Conservation (phyloP, 2,797 vertebrate genomes). For the Coluber constrictor region DNA sequence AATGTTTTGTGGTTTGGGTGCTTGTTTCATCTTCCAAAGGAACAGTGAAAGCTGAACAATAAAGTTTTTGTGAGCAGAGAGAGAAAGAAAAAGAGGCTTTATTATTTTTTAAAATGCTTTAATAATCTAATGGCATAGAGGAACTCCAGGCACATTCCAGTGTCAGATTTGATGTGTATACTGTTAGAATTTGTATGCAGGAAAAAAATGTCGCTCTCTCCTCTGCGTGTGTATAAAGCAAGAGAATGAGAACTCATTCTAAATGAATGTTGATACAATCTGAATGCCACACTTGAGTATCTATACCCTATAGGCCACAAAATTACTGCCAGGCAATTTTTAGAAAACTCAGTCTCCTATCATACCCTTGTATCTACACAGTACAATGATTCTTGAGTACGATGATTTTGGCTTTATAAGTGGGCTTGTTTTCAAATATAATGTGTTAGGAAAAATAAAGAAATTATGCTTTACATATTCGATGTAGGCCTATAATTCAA, state of each 20-base stretch:
- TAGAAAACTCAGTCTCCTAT: neutral
- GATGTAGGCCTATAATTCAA: neutral
- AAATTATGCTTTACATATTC: neutral
- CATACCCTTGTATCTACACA: neutral
- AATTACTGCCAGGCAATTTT: neutral
- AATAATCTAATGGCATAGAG: neutral
- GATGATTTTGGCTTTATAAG: neutral
- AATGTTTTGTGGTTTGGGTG: neutral
- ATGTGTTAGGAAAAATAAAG: neutral
- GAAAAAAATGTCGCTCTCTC: neutral
- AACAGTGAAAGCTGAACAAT: neutral
- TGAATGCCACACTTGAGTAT: constrained; percentile 18
- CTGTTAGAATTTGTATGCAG: accelerated
- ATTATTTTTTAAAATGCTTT: neutral
- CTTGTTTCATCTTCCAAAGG: constrained; percentile 1
- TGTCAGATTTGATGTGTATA: neutral
- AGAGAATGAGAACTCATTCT: constrained; percentile 1
- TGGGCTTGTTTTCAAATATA: neutral
- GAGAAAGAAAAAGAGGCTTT: neutral
- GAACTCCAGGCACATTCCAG: constrained; percentile 15
- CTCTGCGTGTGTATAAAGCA: neutral
- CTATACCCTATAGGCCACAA: neutral
- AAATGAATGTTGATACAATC: neutral
- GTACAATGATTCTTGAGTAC: neutral
- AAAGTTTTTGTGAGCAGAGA: neutral